Base-by-base conservation (phyloP, 2,888 invertebrate species). In the Heliconius hortense region DNA sequence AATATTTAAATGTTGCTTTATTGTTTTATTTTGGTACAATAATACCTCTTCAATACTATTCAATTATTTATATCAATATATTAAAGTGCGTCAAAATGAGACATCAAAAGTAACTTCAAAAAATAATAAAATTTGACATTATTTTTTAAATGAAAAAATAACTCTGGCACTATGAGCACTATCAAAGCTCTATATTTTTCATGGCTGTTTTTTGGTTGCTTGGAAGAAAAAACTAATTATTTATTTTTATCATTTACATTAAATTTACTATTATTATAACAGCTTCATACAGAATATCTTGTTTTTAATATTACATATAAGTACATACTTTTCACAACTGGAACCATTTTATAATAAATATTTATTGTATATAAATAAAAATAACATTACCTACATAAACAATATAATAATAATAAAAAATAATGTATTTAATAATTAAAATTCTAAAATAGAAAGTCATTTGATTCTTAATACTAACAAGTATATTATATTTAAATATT, bases 401-500 rank as follows among this genome's bases (percentile, higher is more conserved):
- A 24, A n/a, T 64, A 43, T 43, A 43, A 43, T 43, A 39, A 39
- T 64, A 66, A 39, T 39, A 15, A 43, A 39, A 66, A 66, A 39
- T 66, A 24, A 24, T 66, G 24, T 43, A 24, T 24, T 24, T 66
- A n/a, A 43, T 24, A 18, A 43, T 43, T 24, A 39, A n/a, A 39
- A 64, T 35, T 11, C 10, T 18, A n/a, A 24, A 39, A n/a, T 63
- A 63, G 3, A 64, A 39, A 43, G 39, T 18, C 15, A 26, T 66
- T 35, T 66, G 15, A 39, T 66, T 43, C 66, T 66, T 66, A 66
- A 66, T n/a, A 43, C 24, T 43, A 43, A 24, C 7, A 43, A 66
- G n/a, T 64, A 48, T 48, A 48, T 48, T 48, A 1, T 39, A 39
- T n/a, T 64, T 35, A 15, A 43, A 24, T 43, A 66, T 43, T 43